Evolutionary conservation across 2,888 invertebrate species (phyloP).

Genomic region (Disparrhopalites patrizii): DNA sequence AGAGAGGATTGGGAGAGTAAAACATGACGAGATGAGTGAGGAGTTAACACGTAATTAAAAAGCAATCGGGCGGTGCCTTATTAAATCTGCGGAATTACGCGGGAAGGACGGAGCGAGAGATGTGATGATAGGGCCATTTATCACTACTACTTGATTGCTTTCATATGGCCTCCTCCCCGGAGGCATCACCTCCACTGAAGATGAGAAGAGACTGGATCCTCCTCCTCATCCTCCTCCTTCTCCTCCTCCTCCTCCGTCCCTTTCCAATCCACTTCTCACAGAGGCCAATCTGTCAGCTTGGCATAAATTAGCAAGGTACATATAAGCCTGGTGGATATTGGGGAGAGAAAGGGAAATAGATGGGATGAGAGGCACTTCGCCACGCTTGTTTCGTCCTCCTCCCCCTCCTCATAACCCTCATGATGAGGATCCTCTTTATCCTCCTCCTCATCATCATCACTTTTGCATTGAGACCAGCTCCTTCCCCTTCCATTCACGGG

Average conservation of each 20-base stretch:
- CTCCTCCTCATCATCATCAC: too few species aligned
- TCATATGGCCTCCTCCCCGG: too few species aligned
- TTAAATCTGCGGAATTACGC: not conserved
- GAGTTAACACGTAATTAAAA: not conserved
- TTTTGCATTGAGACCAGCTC: not conserved
- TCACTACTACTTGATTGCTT: slow-evolving; percentile 1
- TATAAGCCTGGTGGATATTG: too few species aligned
- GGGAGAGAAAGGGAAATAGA: too few species aligned
- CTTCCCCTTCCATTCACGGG: too few species aligned
- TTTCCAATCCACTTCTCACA: not conserved
- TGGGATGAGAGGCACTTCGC: too few species aligned
- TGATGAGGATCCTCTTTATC: too few species aligned
- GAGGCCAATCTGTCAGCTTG: not conserved
- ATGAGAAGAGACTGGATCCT: not conserved
- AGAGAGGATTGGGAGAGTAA: not conserved
- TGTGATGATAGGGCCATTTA: not conserved
- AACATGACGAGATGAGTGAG: not conserved
- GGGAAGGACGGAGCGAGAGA: not conserved
- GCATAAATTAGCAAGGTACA: not conserved
- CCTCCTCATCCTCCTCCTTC: not conserved
- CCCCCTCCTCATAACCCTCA: too few species aligned
- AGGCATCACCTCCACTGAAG: not conserved
- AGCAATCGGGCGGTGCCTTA: not conserved
- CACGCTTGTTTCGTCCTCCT: too few species aligned
- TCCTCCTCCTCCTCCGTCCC: not conserved